These are phyloP conservation scores for Rhinella marina DNA, from an alignment of 2,797 vertebrate species.

Conservation along the genomic window DNA sequence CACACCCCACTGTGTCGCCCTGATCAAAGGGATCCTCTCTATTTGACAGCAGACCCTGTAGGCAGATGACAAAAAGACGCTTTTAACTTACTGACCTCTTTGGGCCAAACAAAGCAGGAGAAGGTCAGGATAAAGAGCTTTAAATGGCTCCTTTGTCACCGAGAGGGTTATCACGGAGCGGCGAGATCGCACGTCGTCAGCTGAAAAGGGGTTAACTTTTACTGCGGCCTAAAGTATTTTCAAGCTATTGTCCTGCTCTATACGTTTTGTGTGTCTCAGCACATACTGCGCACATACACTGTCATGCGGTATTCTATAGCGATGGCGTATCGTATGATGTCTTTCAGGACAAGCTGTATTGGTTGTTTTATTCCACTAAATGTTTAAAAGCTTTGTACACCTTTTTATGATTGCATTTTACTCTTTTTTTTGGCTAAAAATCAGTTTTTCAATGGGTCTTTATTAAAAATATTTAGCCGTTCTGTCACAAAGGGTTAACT, in stretches of 20 bases:
- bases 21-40: constrained; percentile 80
- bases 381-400: too few species aligned
- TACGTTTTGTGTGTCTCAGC: constrained; percentile 23
- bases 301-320: neutral
- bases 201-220: constrained; percentile 13
- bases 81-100: constrained; percentile 76
- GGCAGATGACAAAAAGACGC: constrained; percentile 69
- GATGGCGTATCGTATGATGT: neutral
- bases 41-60: constrained; percentile 73
- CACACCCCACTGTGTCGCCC: constrained; percentile 73
- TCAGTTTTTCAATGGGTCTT: too few species aligned
- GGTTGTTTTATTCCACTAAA: too few species aligned
- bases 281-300: constrained; percentile 18
- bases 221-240: constrained; percentile 2
- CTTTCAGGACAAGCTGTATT: too few species aligned
- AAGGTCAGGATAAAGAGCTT: constrained; percentile 71
- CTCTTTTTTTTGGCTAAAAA: too few species aligned
- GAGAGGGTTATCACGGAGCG: constrained; percentile 1
- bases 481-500: too few species aligned
- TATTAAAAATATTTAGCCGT: too few species aligned
- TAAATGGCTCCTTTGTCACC: constrained; percentile 50
- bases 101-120: constrained; percentile 69
- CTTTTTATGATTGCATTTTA: too few species aligned
- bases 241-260: neutral
- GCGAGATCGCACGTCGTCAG: neutral